A percentile compares a stretch with the other conserved stretches of the same genome.
Evolutionary conservation across 1,140 invertebrate genomes (phyloP).

Genomic region (Luehdorfia chinensis): DNA sequence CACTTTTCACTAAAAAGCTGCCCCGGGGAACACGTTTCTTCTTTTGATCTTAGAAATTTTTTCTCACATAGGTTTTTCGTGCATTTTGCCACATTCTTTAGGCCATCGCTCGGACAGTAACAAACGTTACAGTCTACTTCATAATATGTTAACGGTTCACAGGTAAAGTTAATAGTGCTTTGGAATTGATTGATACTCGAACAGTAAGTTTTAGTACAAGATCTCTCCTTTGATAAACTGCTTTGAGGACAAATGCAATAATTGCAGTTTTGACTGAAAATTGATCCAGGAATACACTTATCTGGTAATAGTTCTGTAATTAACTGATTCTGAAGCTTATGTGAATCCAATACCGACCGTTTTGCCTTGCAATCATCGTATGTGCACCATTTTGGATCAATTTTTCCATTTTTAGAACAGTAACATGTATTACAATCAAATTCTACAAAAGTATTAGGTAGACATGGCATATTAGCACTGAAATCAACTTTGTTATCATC

Average conservation of each 20-base stretch:
- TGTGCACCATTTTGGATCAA: conserved; percentile 65
- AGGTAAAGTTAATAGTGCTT: conserved; percentile 36
- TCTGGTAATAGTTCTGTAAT: conserved; percentile 18
- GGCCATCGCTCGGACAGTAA: conserved; percentile 49
- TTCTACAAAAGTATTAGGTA: conserved; percentile 51
- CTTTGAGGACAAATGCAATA: conserved; percentile 60
- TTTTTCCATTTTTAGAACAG: conserved; percentile 51
- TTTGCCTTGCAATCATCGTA: conserved; percentile 59
- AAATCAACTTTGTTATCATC: conserved; percentile 23
- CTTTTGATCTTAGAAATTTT: conserved; percentile 44
- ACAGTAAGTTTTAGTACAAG: conserved; percentile 57
- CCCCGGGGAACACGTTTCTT: conserved; percentile 51
- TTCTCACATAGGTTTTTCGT: conserved; percentile 59
- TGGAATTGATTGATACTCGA: conserved; percentile 21
- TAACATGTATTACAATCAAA: conserved; percentile 65
- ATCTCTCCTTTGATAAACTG: conserved; percentile 38
- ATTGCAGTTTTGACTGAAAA: conserved; percentile 54
- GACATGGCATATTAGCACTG: conserved; percentile 36
- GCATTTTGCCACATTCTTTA: conserved; percentile 58
- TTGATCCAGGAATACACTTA: conserved; percentile 46
- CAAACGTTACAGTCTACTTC: conserved; percentile 66
- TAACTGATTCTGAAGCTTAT: conserved; percentile 24
- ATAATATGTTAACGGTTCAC: conserved; percentile 61
- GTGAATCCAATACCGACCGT: conserved; percentile 35
- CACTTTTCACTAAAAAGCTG: conserved; percentile 66